These are phyloP conservation scores for Solea senegalensis DNA, from an alignment of 2,113 vertebrate genomes.

Conservation along the genomic window DNA sequence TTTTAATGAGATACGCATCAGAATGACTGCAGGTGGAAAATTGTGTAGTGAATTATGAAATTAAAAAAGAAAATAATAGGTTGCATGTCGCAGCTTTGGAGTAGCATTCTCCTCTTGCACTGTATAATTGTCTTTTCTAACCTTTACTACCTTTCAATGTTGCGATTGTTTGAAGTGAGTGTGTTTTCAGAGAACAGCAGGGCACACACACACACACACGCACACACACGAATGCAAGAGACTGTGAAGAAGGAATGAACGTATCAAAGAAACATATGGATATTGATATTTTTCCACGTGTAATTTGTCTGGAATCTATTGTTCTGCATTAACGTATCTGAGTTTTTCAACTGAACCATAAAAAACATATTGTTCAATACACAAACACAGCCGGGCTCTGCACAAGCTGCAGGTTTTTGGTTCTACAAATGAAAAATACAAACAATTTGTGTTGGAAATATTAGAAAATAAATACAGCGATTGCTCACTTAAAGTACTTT, in stretches of 20 bases:
- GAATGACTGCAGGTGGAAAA: background rate
- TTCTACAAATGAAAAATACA: too few relatives aligned
- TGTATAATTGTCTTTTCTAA: background rate
- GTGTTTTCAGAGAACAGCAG: background rate
- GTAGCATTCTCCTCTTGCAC: too few relatives aligned
- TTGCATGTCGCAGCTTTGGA: too few relatives aligned
- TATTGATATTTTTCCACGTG: background rate
- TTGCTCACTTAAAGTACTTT: too few relatives aligned
- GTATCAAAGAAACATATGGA: background rate
- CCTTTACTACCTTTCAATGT: background rate
- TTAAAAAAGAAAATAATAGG: too few relatives aligned
- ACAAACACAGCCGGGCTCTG: too few relatives aligned
- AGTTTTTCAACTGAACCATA: too few relatives aligned
- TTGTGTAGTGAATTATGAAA: background rate
- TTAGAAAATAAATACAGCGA: too few relatives aligned
- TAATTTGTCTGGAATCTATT: background rate
- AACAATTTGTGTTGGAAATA: too few relatives aligned
- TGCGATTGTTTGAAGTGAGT: background rate
- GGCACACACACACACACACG: background rate
- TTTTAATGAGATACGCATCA: background rate
- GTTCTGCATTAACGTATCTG: background rate
- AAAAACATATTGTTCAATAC: too few relatives aligned
- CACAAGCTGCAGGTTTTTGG: too few relatives aligned
- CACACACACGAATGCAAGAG: too few relatives aligned
- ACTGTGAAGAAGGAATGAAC: background rate